phyloP scores from a whole-genome alignment of 2,797 vertebrate species.

The Diplodus puntazzo region DNA sequence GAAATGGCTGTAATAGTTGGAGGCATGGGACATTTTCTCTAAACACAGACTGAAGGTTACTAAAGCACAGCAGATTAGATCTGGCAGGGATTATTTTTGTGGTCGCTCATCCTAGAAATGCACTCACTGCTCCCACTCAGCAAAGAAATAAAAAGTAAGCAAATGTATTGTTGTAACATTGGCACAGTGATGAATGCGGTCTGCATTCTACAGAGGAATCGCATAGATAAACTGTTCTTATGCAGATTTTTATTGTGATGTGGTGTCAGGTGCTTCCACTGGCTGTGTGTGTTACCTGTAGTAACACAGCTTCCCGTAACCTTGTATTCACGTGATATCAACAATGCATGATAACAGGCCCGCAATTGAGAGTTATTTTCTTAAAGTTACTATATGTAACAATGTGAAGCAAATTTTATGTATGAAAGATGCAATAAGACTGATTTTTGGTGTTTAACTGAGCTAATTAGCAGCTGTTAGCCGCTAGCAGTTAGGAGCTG shows the following conservation, averaged over 20 bases:
- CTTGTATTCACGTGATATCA: neutral
- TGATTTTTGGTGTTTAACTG: too few species aligned
- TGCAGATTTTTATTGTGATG: neutral
- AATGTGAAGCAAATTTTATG: too few species aligned
- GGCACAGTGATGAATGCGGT: neutral
- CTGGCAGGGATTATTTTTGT: conserved; percentile 21
- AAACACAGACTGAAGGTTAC: conserved; percentile 21
- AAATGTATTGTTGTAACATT: conserved; percentile 3
- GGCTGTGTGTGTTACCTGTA: neutral
- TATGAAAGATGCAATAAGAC: too few species aligned
- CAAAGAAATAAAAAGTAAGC: neutral
- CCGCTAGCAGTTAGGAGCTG: too few species aligned
- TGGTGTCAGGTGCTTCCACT: neutral
- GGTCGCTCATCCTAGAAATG: neutral
- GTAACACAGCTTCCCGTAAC: neutral
- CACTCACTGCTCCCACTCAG: conserved; percentile 3
- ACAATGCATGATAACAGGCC: neutral
- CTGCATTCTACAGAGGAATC: neutral
- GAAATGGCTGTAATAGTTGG: neutral
- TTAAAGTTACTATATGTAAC: too few species aligned
- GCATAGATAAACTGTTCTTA: neutral
- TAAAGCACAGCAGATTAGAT: conserved; percentile 32
- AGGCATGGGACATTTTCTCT: conserved; percentile 7
- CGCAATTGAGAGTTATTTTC: neutral
- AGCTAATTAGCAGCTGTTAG: too few species aligned